Conservation (phyloP, 2,797 vertebrate species). For the Crax fasciolata region DNA sequence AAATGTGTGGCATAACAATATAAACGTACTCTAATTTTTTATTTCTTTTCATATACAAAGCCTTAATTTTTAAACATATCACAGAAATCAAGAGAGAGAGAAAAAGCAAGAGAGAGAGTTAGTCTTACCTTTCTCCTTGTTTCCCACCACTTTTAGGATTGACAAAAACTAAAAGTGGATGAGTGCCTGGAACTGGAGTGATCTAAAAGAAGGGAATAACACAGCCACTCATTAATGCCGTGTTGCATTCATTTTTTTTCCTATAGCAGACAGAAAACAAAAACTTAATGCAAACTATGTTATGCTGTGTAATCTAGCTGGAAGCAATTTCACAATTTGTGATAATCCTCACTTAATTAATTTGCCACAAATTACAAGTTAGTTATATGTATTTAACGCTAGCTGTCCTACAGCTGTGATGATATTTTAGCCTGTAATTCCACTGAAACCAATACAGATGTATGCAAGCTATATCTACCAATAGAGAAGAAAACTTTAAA, state of each 20-base stretch:
- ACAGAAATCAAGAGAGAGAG: neutral
- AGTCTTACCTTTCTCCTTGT: constrained; percentile 93
- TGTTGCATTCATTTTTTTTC: constrained; percentile 59
- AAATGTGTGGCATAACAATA: neutral
- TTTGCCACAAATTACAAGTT: constrained; percentile 20
- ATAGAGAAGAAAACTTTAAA: neutral
- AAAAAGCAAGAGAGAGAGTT: neutral
- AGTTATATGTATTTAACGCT: neutral
- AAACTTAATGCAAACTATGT: constrained; percentile 69
- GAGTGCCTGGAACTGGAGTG: constrained; percentile 93
- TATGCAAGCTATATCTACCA: neutral
- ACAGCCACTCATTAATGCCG: constrained; percentile 66
- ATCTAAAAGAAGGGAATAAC: constrained; percentile 87
- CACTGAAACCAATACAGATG: neutral
- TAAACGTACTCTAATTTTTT: neutral
- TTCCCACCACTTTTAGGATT: constrained; percentile 97
- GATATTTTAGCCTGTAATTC: neutral
- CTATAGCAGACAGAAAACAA: constrained; percentile 72
- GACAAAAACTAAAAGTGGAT: constrained; percentile 96
- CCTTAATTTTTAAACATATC: neutral
- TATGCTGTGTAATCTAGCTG: constrained; percentile 48
- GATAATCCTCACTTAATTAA: constrained; percentile 36
- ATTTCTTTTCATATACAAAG: neutral
- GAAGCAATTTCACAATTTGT: constrained; percentile 42
- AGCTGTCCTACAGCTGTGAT: neutral